Conservation (phyloP, 2,888 invertebrate genomes). For the Parnassius glacialis region DNA sequence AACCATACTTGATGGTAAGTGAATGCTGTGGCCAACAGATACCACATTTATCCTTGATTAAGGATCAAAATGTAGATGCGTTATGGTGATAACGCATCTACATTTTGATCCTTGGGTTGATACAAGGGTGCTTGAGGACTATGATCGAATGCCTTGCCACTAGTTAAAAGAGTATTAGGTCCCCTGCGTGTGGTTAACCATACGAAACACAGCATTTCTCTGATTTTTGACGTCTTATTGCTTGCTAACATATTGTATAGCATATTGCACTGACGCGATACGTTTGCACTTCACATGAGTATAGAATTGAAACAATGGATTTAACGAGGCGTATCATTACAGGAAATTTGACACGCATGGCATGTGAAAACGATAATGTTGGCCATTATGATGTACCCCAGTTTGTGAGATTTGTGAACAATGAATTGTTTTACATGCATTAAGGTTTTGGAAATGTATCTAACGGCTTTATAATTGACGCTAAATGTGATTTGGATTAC, state of each 20-base stretch:
- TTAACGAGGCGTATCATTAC: constrained; percentile 31
- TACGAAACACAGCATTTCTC: too few relatives aligned
- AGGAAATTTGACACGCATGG: constrained; percentile 27
- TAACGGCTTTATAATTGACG: constrained; percentile 16
- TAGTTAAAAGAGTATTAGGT: too few relatives aligned
- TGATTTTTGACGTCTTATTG: too few relatives aligned
- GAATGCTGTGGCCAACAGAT: too few relatives aligned
- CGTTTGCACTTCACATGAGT: constrained; percentile 1
- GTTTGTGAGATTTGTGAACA: constrained; percentile 3
- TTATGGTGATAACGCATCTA: too few relatives aligned
- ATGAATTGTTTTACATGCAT: constrained; percentile 10
- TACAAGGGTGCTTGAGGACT: too few relatives aligned
- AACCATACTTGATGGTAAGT: too few relatives aligned
- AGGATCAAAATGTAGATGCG: too few relatives aligned
- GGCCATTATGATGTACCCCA: constrained; percentile 1
- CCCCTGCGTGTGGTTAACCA: too few relatives aligned
- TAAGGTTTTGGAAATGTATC: neutral
- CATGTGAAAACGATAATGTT: constrained; percentile 24
- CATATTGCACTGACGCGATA: neutral
- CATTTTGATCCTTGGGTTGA: too few relatives aligned
- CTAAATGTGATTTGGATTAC: neutral
- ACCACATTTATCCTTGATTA: too few relatives aligned
- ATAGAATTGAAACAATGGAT: constrained; percentile 29
- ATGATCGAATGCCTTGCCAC: too few relatives aligned
- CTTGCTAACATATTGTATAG: neutral